These are phyloP conservation scores for Sceloporus undulatus DNA, from an alignment of 2,113 vertebrate species.

Conservation along the genomic window DNA sequence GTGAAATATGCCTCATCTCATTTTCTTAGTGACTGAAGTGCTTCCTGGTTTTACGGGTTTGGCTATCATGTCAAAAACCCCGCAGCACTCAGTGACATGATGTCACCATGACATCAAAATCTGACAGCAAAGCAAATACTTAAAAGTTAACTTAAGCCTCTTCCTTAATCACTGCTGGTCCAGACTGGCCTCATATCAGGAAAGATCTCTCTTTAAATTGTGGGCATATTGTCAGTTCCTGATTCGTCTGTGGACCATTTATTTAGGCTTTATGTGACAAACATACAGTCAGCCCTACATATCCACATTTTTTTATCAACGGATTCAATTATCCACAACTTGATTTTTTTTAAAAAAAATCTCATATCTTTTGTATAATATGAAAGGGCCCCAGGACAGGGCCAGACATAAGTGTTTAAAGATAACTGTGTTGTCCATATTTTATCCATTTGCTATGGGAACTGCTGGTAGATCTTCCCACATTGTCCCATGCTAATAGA, in stretches of 20 bases:
- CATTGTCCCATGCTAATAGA: too few species aligned
- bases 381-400: too few species aligned
- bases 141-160: background rate
- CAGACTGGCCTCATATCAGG: background rate
- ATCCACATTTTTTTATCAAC: too few species aligned
- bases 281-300: background rate
- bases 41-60: background rate
- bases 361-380: too few species aligned
- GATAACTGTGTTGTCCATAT: background rate
- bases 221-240: background rate
- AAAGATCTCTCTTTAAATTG: background rate
- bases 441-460: background rate
- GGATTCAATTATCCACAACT: too few species aligned
- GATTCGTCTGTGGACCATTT: background rate
- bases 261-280: background rate
- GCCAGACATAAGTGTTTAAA: background rate
- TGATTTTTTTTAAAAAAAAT: too few species aligned
- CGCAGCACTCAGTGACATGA: background rate
- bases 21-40: background rate
- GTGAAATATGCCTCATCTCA: accelerated
- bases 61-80: background rate
- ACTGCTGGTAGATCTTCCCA: background rate
- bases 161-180: background rate
- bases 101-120: background rate
- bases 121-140: too few species aligned